Evolutionary conservation across 2,797 vertebrate genomes (phyloP).

Genomic region (Holocentrus rufus): DNA sequence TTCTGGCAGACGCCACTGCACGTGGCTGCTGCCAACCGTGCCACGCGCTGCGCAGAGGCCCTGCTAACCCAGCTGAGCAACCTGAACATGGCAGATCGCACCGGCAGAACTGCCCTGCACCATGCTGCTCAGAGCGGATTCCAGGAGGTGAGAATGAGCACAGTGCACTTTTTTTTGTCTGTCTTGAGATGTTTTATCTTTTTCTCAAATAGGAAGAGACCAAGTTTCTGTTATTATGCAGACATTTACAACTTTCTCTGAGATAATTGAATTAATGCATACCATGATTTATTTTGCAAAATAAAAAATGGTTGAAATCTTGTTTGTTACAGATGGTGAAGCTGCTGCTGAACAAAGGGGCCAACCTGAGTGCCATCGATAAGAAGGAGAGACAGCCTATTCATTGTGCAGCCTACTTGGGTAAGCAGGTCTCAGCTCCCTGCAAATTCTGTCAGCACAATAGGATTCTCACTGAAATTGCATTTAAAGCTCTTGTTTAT

Average conservation of each 20-base stretch:
- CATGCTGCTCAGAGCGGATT: constrained; percentile 95
- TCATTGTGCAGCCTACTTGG: constrained; percentile 95
- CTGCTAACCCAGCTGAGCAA: constrained; percentile 90
- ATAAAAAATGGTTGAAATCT: background rate
- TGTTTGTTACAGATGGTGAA: constrained; percentile 87
- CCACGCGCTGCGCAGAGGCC: constrained; percentile 91
- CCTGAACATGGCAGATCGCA: constrained; percentile 92
- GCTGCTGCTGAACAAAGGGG: constrained; percentile 94
- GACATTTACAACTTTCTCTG: no score
- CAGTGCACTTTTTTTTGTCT: background rate
- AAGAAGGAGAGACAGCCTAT: constrained; percentile 95
- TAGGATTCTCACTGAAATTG: constrained; percentile 14
- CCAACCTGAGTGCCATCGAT: constrained; percentile 93
- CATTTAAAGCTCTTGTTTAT: constrained; percentile 3
- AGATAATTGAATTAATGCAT: background rate
- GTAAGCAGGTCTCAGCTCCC: constrained; percentile 70
- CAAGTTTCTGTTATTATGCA: no score
- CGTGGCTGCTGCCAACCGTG: constrained; percentile 93
- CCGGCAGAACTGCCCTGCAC: constrained; percentile 93
- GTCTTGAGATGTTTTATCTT: no score
- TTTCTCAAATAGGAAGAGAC: no score
- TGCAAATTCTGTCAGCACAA: background rate
- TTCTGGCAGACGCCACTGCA: constrained; percentile 96
- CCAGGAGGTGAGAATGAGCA: constrained; percentile 85
- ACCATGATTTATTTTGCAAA: background rate